A percentile compares a stretch with the other conserved stretches of the same genome.
Conservation (phyloP, 2,797 vertebrate genomes). For the Morelia viridis region DNA sequence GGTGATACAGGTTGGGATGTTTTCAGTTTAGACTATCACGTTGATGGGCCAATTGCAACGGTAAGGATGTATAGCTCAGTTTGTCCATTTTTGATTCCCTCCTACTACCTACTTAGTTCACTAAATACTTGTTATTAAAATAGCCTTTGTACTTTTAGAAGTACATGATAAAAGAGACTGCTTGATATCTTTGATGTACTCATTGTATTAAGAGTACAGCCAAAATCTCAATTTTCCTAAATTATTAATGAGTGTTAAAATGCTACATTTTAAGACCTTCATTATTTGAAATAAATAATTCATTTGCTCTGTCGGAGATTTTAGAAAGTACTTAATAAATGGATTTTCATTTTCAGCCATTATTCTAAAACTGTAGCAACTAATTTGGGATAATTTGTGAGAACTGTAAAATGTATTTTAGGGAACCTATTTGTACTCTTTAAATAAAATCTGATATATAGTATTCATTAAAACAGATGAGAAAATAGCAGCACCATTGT, state of each 20-base stretch:
- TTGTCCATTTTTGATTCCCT: background rate
- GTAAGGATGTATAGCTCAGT: conserved; percentile 71
- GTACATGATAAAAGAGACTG: conserved; percentile 32
- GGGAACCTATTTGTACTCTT: conserved; percentile 53
- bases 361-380: conserved; percentile 56
- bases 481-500: conserved; percentile 50
- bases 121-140: conserved; percentile 7
- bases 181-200: conserved; percentile 3
- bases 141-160: conserved; percentile 38
- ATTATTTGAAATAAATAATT: conserved; percentile 62
- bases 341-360: conserved; percentile 52
- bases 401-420: conserved; percentile 59
- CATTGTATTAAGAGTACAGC: conserved; percentile 45
- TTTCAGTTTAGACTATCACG: conserved; percentile 97
- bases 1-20: conserved; percentile 99
- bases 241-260: conserved; percentile 56
- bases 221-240: conserved; percentile 43
- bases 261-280: conserved; percentile 52
- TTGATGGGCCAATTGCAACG: conserved; percentile 96
- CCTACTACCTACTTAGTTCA: conserved; percentile 1
- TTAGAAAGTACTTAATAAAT: conserved; percentile 65
- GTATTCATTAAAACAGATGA: conserved; percentile 52
- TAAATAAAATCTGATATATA: conserved; percentile 58
- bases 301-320: conserved; percentile 61
- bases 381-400: conserved; percentile 65